phyloP scores from a whole-genome alignment of 2,113 vertebrate species.

The Oncorhynchus clarkii region DNA sequence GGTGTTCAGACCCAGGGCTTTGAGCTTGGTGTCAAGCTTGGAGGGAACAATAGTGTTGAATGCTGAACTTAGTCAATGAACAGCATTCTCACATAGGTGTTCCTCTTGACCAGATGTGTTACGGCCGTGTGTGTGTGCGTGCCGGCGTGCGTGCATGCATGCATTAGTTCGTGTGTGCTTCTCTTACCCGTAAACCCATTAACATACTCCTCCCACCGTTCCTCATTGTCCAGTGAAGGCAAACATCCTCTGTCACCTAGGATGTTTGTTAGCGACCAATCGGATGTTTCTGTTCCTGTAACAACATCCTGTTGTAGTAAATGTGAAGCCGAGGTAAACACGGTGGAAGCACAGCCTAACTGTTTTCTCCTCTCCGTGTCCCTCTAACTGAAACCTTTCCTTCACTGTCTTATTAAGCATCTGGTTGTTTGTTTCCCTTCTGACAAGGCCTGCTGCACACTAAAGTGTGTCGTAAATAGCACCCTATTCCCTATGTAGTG shows the following conservation, averaged over 20 bases:
- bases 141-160: not conserved
- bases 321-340: conserved; percentile 9
- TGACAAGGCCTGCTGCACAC: not conserved
- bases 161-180: no score
- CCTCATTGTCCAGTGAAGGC: not conserved
- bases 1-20: no score
- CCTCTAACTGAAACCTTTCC: not conserved
- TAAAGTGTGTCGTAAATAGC: no score
- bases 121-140: no score
- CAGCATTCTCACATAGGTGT: no score
- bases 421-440: not conserved
- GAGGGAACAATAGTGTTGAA: no score
- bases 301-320: conserved; percentile 8
- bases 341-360: not conserved
- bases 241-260: not conserved
- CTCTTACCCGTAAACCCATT: not conserved
- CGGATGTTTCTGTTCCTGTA: conserved; percentile 10
- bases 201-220: not conserved
- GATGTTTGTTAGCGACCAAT: conserved; percentile 11
- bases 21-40: no score
- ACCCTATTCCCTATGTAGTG: no score
- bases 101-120: no score
- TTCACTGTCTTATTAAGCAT: not conserved
- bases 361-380: not conserved
- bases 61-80: no score